Percentiles rank a stretch among this genome's conserved stretches.
phyloP scores from a whole-genome alignment of 1,140 invertebrate species.

The Philotrypesis tridentata region DNA sequence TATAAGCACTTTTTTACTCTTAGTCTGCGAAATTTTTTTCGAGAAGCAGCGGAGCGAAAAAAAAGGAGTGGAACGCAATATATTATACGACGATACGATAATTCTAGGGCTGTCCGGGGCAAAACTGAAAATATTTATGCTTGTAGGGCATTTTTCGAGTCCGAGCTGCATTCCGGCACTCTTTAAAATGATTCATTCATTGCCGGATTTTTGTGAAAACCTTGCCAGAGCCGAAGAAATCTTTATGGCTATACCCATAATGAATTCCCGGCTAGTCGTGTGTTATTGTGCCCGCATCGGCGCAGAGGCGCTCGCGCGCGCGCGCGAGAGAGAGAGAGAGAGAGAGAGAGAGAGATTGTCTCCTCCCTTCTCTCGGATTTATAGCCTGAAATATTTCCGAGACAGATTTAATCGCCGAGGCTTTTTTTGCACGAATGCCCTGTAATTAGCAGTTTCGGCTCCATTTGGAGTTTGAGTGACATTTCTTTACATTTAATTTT shows the following conservation, averaged over 20 bases:
- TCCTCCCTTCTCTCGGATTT: slow-evolving; percentile 22
- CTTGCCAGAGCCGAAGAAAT: slow-evolving; percentile 38
- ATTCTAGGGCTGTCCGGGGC: too few species aligned
- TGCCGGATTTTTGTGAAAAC: slow-evolving; percentile 39
- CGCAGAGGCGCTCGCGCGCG: too few species aligned
- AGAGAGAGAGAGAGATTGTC: slow-evolving; percentile 12
- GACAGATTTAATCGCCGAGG: slow-evolving; percentile 45
- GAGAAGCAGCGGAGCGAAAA: not conserved
- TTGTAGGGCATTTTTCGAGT: not conserved
- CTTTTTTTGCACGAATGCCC: slow-evolving; percentile 39
- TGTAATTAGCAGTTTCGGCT: slow-evolving; percentile 39
- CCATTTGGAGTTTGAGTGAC: slow-evolving; percentile 38
- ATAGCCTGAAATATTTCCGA: slow-evolving; percentile 47
- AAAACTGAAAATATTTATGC: not conserved
- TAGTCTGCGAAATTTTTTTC: not conserved
- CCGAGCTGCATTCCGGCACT: slow-evolving; percentile 2
- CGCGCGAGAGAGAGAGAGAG: not conserved
- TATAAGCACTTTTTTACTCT: not conserved
- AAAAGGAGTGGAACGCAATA: not conserved
- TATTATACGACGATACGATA: too few species aligned
- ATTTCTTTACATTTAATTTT: slow-evolving; percentile 41
- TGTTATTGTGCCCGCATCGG: slow-evolving; percentile 31
- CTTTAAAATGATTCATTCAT: slow-evolving; percentile 13
- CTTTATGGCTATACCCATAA: slow-evolving; percentile 33
- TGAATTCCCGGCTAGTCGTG: slow-evolving; percentile 37